These are phyloP conservation scores for Actinostola sp. DNA, from an alignment of 92 coral and sea anemone species.

Conservation along the genomic window DNA sequence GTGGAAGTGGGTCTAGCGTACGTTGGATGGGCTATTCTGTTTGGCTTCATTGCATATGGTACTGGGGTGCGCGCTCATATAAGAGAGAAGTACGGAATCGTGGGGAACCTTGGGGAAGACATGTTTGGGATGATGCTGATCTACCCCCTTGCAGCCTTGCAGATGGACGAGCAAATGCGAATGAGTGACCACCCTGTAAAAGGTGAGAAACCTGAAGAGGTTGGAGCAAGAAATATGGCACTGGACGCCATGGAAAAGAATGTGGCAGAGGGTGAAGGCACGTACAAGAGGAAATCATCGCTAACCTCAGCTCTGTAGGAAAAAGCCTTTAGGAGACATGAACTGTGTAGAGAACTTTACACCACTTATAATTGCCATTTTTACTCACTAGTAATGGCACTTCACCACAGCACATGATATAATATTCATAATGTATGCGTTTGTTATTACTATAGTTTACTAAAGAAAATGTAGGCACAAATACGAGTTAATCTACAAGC, in stretches of 20 bases:
- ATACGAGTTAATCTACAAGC: too few relatives aligned
- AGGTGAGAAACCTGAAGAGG: background rate
- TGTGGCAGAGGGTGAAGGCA: too few relatives aligned
- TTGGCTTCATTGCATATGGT: conserved; percentile 74
- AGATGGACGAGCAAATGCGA: conserved; percentile 60
- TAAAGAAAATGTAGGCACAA: too few relatives aligned
- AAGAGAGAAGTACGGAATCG: conserved; percentile 63
- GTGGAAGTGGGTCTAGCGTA: conserved; percentile 67
- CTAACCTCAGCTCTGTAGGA: too few relatives aligned
- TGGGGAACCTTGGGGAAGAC: conserved; percentile 78
- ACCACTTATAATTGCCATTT: too few relatives aligned
- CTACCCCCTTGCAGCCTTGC: conserved; percentile 78
- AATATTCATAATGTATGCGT: too few relatives aligned
- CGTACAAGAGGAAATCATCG: too few relatives aligned
- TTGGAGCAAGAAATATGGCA: background rate
- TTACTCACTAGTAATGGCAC: too few relatives aligned
- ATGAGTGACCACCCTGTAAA: background rate
- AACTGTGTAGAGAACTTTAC: too few relatives aligned
- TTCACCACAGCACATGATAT: too few relatives aligned
- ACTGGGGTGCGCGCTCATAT: conserved; percentile 65
- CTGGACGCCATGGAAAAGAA: background rate
- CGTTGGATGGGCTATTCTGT: conserved; percentile 77
- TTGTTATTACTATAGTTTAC: too few relatives aligned
- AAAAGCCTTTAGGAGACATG: too few relatives aligned
- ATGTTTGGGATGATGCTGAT: conserved; percentile 59